Conservation (phyloP, 2,888 invertebrate species). For the Drosophila meridiana region DNA sequence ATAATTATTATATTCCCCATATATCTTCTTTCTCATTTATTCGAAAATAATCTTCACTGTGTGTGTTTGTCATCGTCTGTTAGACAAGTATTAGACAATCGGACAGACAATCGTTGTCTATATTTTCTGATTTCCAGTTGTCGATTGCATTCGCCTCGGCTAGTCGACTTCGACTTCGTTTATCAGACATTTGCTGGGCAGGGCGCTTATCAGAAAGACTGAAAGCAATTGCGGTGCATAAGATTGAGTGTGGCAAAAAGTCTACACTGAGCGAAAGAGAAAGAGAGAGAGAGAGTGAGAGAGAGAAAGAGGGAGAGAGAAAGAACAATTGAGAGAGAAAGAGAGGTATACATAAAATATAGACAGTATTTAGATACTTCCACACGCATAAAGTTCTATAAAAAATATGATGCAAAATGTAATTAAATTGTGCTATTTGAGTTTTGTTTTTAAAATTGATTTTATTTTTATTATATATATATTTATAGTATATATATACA, state of each 20-base stretch:
- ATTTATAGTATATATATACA: too few relatives aligned
- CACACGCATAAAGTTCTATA: too few relatives aligned
- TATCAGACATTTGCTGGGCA: slow-evolving; percentile 18
- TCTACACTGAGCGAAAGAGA: not conserved
- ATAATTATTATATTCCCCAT: too few relatives aligned
- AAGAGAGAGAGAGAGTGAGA: too few relatives aligned
- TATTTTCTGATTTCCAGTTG: not conserved
- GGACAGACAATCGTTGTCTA: not conserved
- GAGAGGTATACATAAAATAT: too few relatives aligned
- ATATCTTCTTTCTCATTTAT: not conserved
- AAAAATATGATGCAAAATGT: too few relatives aligned
- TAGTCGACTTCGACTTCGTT: not conserved
- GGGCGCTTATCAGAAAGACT: slow-evolving; percentile 17
- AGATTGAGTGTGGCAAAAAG: not conserved
- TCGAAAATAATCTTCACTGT: not conserved
- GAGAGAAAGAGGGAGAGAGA: too few relatives aligned
- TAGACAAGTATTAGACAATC: not conserved
- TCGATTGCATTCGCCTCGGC: not conserved
- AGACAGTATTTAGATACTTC: too few relatives aligned
- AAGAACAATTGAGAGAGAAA: too few relatives aligned
- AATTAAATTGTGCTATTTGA: too few relatives aligned
- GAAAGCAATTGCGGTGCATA: slow-evolving; percentile 4
- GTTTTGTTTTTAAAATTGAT: too few relatives aligned
- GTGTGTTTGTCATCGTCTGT: not conserved
- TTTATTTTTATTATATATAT: too few relatives aligned